Conservation (phyloP, 2,113 vertebrate species). For the Larimichthys crocea region DNA sequence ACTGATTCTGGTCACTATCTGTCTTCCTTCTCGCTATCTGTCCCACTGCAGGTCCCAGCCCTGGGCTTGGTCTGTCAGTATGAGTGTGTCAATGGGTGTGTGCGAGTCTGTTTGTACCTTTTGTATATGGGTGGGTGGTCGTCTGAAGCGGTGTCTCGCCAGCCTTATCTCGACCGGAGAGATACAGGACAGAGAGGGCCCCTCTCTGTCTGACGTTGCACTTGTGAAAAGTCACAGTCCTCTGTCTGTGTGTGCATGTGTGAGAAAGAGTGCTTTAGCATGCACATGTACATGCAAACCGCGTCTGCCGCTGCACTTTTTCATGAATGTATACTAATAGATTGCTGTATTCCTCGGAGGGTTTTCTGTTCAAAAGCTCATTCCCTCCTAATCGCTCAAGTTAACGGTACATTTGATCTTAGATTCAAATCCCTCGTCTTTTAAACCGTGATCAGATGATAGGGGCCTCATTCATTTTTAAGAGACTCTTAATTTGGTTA, state of each 20-base stretch:
- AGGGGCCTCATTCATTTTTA: slow-evolving; percentile 60
- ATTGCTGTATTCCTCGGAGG: slow-evolving; percentile 48
- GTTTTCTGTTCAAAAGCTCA: slow-evolving; percentile 49
- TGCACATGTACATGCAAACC: slow-evolving; percentile 20
- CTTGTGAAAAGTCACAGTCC: slow-evolving; percentile 58
- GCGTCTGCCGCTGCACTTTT: slow-evolving; percentile 34
- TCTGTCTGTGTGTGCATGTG: slow-evolving; percentile 18
- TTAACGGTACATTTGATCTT: slow-evolving; percentile 74
- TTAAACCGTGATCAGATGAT: slow-evolving; percentile 73
- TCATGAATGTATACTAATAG: slow-evolving; percentile 59
- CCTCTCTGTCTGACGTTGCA: slow-evolving; percentile 58
- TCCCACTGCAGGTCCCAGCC: slow-evolving; percentile 45
- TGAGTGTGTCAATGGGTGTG: slow-evolving; percentile 45
- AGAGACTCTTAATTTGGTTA: slow-evolving; percentile 60
- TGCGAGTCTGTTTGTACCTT: slow-evolving; percentile 51
- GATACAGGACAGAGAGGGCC: slow-evolving; percentile 67
- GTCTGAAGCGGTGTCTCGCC: slow-evolving; percentile 64
- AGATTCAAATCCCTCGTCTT: slow-evolving; percentile 73
- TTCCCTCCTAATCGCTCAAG: slow-evolving; percentile 66
- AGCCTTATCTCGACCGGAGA: slow-evolving; percentile 73
- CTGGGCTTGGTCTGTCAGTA: slow-evolving; percentile 43
- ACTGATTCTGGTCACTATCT: slow-evolving; percentile 66
- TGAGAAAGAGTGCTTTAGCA: slow-evolving; percentile 4
- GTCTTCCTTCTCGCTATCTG: slow-evolving; percentile 56
- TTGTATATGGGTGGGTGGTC: slow-evolving; percentile 71